Evolutionary conservation across 2,113 vertebrate species (phyloP).

Genomic region (Diadophis punctatus): DNA sequence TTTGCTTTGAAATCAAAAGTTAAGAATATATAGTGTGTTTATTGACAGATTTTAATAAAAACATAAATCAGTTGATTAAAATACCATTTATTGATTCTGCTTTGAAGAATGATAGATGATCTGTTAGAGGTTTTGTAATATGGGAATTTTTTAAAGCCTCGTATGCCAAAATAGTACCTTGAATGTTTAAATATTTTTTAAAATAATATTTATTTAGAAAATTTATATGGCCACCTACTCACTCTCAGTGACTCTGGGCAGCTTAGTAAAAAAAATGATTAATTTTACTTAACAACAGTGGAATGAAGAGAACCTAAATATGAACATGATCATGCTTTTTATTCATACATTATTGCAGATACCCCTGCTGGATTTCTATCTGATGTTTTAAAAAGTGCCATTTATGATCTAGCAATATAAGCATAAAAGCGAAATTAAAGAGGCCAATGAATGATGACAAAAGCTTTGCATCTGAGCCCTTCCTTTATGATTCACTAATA

Average conservation of each 20-base stretch:
- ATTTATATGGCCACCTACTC: not conserved
- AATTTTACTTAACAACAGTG: not conserved
- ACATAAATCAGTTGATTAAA: not conserved
- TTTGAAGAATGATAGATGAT: not conserved
- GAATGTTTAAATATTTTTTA: not conserved
- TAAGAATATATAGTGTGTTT: not conserved
- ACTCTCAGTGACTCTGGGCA: not conserved
- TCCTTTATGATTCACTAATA: not conserved
- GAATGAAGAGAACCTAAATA: not conserved
- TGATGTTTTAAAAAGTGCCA: not conserved
- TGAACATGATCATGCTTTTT: not conserved
- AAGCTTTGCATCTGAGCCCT: not conserved
- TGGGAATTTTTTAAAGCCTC: not conserved
- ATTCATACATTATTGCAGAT: not conserved
- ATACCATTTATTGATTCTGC: not conserved
- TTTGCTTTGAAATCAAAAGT: conserved; percentile 15
- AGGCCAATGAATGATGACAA: not conserved
- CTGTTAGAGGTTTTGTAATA: not conserved
- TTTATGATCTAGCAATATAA: not conserved
- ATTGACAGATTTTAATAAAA: not conserved
- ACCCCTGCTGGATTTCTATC: not conserved
- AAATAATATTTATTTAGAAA: not conserved
- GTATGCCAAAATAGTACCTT: not conserved
- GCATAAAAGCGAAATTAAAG: not conserved
- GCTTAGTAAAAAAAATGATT: not conserved